phyloP scores from a whole-genome alignment of 2,888 invertebrate species.

The Nephrotoma guestfalica region DNA sequence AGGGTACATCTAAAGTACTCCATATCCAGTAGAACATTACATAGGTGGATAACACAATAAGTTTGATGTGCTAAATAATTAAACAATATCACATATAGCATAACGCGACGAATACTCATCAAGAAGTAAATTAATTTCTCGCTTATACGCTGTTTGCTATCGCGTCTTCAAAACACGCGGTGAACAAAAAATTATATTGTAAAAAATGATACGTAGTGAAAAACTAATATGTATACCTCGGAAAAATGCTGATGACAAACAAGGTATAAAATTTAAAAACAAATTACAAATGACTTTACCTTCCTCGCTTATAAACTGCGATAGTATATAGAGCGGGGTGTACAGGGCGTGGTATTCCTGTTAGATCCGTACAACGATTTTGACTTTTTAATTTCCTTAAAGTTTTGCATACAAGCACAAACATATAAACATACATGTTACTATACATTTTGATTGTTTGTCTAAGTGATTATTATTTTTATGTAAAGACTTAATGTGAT shows the following conservation, averaged over 20 bases:
- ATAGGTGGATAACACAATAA: neutral
- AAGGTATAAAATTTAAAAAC: neutral
- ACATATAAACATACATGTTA: neutral
- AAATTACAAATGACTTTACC: neutral
- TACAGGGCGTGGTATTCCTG: neutral
- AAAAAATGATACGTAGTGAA: neutral
- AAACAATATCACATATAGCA: neutral
- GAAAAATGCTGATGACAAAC: neutral
- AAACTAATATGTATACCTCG: neutral
- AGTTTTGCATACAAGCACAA: neutral
- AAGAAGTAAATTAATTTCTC: neutral
- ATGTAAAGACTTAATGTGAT: neutral
- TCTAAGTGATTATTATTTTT: neutral
- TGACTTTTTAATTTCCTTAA: neutral
- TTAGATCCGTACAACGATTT: neutral
- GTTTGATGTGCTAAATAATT: neutral
- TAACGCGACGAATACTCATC: neutral
- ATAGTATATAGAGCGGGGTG: neutral
- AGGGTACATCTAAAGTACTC: neutral
- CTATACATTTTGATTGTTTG: neutral
- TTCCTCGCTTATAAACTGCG: neutral
- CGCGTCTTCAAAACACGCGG: neutral
- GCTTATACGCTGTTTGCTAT: neutral
- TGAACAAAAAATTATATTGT: neutral
- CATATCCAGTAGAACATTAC: neutral